These are phyloP conservation scores for Pararge aegeria DNA, from an alignment of 1,140 invertebrate genomes.

Conservation along the genomic window DNA sequence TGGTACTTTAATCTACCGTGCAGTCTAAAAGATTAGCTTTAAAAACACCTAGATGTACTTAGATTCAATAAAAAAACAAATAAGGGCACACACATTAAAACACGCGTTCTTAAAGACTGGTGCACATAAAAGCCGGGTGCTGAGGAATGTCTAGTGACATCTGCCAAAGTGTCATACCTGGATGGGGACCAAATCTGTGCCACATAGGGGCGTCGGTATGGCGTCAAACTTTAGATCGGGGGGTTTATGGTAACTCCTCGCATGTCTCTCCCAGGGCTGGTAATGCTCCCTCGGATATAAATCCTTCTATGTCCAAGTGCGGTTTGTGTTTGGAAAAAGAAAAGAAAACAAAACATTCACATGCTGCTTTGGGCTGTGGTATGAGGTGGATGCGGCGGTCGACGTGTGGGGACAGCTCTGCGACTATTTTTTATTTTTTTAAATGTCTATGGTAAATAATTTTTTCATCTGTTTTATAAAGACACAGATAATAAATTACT, in stretches of 20 bases:
- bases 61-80: slow-evolving; percentile 1
- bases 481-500: slow-evolving; percentile 5
- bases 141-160: slow-evolving; percentile 37
- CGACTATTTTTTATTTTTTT: slow-evolving; percentile 32
- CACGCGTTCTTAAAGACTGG: slow-evolving; percentile 39
- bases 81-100: slow-evolving; percentile 47
- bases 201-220: slow-evolving; percentile 68
- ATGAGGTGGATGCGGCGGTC: slow-evolving; percentile 68
- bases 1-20: slow-evolving; percentile 49
- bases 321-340: slow-evolving; percentile 76
- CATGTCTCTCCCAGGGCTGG: slow-evolving; percentile 68
- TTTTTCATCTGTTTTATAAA: neutral
- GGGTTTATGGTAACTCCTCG: slow-evolving; percentile 76
- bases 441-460: neutral
- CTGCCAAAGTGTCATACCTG: slow-evolving; percentile 80
- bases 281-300: slow-evolving; percentile 76
- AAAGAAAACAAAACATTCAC: slow-evolving; percentile 78
- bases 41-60: slow-evolving; percentile 16
- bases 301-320: slow-evolving; percentile 77
- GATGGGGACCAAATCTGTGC: slow-evolving; percentile 85
- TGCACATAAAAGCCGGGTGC: slow-evolving; percentile 72
- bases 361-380: slow-evolving; percentile 73
- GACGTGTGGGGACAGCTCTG: slow-evolving; percentile 56
- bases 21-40: slow-evolving; percentile 27
- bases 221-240: slow-evolving; percentile 76